phyloP scores from a whole-genome alignment of 2,113 vertebrate genomes.

The Lasiurus borealis region DNA sequence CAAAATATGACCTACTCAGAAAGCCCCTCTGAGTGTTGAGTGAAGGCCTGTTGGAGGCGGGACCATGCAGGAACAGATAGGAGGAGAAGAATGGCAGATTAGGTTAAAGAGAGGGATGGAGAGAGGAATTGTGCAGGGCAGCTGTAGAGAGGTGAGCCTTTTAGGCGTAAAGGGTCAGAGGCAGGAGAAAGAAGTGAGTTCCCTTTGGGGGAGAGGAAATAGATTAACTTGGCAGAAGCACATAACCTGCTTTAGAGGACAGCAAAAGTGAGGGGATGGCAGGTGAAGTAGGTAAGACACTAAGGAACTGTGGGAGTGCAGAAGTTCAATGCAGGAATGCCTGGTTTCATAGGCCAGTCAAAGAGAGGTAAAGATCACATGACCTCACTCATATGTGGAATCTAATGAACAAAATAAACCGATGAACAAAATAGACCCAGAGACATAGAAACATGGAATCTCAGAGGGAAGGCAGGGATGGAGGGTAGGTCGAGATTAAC shows the following conservation, averaged over 20 bases:
- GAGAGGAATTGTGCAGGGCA: fast-evolving
- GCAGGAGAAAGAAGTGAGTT: not conserved
- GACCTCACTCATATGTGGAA: no score
- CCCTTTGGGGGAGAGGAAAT: not conserved
- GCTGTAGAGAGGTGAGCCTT: fast-evolving
- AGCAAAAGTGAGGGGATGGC: not conserved
- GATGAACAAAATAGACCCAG: no score
- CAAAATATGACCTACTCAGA: not conserved
- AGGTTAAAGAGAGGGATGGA: fast-evolving
- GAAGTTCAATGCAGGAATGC: not conserved
- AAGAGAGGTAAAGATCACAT: no score
- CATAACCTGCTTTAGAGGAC: not conserved
- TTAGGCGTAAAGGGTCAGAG: not conserved
- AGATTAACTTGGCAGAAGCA: not conserved
- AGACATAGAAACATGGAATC: no score
- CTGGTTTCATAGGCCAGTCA: no score
- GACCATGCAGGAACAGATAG: fast-evolving
- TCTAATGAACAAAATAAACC: no score
- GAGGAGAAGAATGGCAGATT: not conserved
- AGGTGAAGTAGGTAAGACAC: not conserved
- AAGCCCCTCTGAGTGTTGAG: not conserved
- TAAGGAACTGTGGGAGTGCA: fast-evolving
- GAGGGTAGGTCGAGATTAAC: no score
- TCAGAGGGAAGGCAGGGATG: no score
- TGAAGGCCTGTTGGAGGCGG: not conserved